Conservation (phyloP, 1,140 invertebrate genomes). For the Leptinotarsa texana region DNA sequence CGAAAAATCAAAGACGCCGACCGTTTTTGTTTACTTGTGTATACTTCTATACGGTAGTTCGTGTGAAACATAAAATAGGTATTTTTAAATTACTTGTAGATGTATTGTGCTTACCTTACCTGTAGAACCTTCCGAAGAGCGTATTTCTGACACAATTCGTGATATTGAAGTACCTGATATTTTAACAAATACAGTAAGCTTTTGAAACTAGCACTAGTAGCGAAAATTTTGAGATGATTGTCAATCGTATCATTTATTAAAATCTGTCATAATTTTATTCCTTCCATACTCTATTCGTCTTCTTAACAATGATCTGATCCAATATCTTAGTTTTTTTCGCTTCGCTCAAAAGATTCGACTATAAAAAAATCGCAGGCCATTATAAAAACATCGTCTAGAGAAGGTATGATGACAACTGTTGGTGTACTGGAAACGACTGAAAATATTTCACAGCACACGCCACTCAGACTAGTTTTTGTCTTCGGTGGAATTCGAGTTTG, state of each 20-base stretch:
- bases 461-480: background rate
- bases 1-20: no score
- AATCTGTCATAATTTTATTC: slow-evolving; percentile 3
- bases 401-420: slow-evolving; percentile 23
- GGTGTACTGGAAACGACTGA: background rate
- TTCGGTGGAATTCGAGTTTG: background rate
- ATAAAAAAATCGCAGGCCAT: background rate
- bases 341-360: slow-evolving; percentile 18
- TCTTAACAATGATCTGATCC: background rate
- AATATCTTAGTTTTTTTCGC: slow-evolving; percentile 9
- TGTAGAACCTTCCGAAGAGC: slow-evolving; percentile 14
- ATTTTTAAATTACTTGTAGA: slow-evolving; percentile 6
- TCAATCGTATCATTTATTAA: slow-evolving; percentile 9
- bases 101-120: background rate
- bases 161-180: slow-evolving; percentile 18
- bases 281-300: no score
- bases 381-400: slow-evolving; percentile 20
- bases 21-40: no score
- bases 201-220: slow-evolving; percentile 5
- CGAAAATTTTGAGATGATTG: slow-evolving; percentile 19
- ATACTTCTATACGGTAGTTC: no score
- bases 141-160: slow-evolving; percentile 2
- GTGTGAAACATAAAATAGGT: background rate
- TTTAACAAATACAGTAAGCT: slow-evolving; percentile 22
- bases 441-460: background rate